Conservation (phyloP, 2,888 invertebrate genomes). For the Metallyticus violacea region DNA sequence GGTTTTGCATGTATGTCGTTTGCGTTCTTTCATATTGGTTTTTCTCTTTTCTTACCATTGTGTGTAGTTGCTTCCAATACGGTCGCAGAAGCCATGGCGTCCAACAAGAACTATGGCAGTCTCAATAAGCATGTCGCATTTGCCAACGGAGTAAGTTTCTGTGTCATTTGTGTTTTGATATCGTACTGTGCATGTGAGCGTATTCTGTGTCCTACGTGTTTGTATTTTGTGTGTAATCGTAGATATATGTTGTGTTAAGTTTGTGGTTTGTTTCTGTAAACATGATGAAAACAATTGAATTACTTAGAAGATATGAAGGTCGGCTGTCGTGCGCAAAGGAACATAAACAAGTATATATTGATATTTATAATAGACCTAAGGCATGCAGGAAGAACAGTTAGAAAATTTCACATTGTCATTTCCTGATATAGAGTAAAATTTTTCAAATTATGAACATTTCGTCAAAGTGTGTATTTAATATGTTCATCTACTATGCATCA, state of each 20-base stretch:
- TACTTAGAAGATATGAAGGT: no score
- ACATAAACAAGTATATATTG: no score
- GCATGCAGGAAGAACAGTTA: no score
- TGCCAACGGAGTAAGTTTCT: slow-evolving; percentile 29
- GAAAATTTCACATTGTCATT: no score
- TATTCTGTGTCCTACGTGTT: neutral
- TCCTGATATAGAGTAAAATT: no score
- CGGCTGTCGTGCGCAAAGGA: no score
- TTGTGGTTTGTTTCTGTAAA: neutral
- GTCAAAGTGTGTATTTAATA: no score
- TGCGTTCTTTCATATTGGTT: neutral
- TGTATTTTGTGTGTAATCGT: neutral
- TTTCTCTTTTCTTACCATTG: neutral
- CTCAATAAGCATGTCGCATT: slow-evolving; percentile 30
- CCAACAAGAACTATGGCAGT: slow-evolving; percentile 28
- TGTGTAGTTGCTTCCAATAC: neutral
- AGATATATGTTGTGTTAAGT: neutral
- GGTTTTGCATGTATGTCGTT: neutral
- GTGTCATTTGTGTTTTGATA: neutral
- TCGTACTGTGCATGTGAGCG: neutral
- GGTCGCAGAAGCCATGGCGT: slow-evolving; percentile 6
- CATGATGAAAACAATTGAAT: no score
- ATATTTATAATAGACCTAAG: no score
- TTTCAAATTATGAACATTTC: no score
- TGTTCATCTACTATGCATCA: no score